Evolutionary conservation across 2,113 vertebrate genomes (phyloP).

Genomic region (Brachionichthys hirsutus): DNA sequence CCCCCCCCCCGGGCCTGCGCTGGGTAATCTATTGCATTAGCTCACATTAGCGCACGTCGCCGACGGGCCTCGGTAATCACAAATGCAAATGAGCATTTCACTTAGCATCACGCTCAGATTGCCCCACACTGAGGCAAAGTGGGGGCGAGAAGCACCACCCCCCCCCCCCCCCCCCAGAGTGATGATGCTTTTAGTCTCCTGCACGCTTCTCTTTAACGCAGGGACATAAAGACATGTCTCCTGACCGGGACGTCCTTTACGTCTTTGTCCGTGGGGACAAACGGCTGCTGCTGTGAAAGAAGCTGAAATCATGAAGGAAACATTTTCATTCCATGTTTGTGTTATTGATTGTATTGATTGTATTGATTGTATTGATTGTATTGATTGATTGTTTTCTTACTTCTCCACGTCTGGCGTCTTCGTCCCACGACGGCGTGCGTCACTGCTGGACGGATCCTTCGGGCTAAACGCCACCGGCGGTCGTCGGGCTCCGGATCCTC

Average conservation of each 20-base stretch:
- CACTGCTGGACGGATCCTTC: neutral
- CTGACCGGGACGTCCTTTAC: slow-evolving; percentile 8
- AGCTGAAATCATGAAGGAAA: too few relatives aligned
- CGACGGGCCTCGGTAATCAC: slow-evolving; percentile 83
- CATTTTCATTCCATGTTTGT: too few relatives aligned
- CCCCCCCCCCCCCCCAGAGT: slow-evolving; percentile 48
- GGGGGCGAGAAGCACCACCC: slow-evolving; percentile 49
- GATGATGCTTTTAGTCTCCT: slow-evolving; percentile 22
- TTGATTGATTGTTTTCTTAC: too few relatives aligned
- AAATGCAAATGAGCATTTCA: slow-evolving; percentile 84
- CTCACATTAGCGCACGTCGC: slow-evolving; percentile 86
- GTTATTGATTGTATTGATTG: too few relatives aligned
- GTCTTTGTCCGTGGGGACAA: slow-evolving; percentile 5
- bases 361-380: too few relatives aligned
- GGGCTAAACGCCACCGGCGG: too few relatives aligned
- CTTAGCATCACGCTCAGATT: slow-evolving; percentile 80
- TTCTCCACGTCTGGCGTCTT: too few relatives aligned
- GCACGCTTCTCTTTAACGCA: slow-evolving; percentile 8
- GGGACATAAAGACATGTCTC: neutral
- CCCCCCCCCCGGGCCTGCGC: slow-evolving; percentile 78
- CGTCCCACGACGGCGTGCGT: neutral
- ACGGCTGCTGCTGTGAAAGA: too few relatives aligned
- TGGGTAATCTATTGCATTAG: slow-evolving; percentile 87
- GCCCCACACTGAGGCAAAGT: slow-evolving; percentile 66
- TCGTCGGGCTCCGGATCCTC: too few relatives aligned